These are phyloP conservation scores for Rhinogobio ventralis DNA, from an alignment of 2,797 vertebrate species.

Conservation along the genomic window DNA sequence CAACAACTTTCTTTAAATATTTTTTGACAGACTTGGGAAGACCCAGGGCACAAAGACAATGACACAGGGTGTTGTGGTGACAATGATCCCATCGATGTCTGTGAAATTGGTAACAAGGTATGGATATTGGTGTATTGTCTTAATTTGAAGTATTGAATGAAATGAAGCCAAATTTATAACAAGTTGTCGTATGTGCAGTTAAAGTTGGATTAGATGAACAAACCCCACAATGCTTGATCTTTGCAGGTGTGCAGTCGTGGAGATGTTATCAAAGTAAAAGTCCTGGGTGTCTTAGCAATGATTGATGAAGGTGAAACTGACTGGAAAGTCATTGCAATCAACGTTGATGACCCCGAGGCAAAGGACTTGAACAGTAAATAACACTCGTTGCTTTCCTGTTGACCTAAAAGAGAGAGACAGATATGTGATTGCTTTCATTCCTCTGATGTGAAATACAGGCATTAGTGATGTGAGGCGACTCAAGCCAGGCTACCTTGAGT, in stretches of 20 bases:
- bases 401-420: neutral
- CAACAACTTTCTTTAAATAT: neutral
- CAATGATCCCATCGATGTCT: conserved; percentile 98
- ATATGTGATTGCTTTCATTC: conserved; percentile 19
- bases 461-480: conserved; percentile 88
- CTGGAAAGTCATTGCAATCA: conserved; percentile 97
- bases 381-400: neutral
- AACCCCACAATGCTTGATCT: neutral
- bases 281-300: conserved; percentile 92
- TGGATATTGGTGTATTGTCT: neutral
- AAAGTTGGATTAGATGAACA: neutral
- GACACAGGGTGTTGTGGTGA: conserved; percentile 92
- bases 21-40: conserved; percentile 90
- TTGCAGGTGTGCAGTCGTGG: conserved; percentile 89
- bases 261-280: conserved; percentile 92
- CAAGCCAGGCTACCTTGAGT: conserved; percentile 94
- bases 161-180: neutral
- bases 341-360: conserved; percentile 92
- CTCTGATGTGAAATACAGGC: conserved; percentile 74
- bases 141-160: neutral
- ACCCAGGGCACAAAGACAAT: conserved; percentile 90
- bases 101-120: conserved; percentile 97
- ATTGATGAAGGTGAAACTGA: conserved; percentile 98
- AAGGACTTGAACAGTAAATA: conserved; percentile 83
- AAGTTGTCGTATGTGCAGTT: neutral